These are phyloP conservation scores for Phaethornis superciliosus DNA, from an alignment of 2,113 vertebrate species.

Conservation along the genomic window DNA sequence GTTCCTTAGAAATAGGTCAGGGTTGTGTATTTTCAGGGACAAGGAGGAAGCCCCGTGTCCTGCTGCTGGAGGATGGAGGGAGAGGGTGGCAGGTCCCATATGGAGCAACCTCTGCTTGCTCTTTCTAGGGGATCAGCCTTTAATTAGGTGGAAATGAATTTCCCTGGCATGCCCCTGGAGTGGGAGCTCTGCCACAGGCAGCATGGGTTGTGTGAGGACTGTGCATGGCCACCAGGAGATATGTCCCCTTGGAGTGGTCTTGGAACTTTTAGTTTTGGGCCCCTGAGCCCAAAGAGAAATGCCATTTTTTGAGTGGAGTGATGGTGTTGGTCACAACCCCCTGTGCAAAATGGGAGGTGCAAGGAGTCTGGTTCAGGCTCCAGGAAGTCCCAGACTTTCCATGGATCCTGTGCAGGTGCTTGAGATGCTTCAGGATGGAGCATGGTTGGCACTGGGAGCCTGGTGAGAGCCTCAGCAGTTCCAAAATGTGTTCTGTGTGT, in stretches of 20 bases:
- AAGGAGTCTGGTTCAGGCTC: not conserved
- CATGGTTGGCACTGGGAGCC: no score
- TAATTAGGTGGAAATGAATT: not conserved
- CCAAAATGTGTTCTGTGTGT: no score
- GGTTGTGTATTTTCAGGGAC: not conserved
- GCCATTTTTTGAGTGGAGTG: not conserved
- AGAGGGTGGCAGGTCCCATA: not conserved
- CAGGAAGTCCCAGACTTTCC: not conserved
- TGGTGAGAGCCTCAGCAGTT: no score
- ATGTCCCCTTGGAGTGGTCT: rapidly evolving
- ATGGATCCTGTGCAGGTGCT: not conserved
- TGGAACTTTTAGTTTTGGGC: rapidly evolving
- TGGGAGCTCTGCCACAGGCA: not conserved
- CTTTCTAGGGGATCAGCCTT: rapidly evolving
- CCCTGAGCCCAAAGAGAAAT: not conserved
- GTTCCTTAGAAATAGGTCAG: conserved; percentile 9
- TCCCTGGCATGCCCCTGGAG: not conserved
- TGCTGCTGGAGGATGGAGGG: rapidly evolving
- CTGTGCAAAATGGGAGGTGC: rapidly evolving
- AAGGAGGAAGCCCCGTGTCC: not conserved
- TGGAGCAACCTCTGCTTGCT: not conserved
- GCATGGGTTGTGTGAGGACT: rapidly evolving
- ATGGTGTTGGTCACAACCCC: not conserved
- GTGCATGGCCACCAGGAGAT: no score
- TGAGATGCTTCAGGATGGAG: not conserved